Evolutionary conservation across 2,888 invertebrate genomes (phyloP), one percentile per base, ranked within the genome.

Genomic region (Galerucella nymphaeae): DNA sequence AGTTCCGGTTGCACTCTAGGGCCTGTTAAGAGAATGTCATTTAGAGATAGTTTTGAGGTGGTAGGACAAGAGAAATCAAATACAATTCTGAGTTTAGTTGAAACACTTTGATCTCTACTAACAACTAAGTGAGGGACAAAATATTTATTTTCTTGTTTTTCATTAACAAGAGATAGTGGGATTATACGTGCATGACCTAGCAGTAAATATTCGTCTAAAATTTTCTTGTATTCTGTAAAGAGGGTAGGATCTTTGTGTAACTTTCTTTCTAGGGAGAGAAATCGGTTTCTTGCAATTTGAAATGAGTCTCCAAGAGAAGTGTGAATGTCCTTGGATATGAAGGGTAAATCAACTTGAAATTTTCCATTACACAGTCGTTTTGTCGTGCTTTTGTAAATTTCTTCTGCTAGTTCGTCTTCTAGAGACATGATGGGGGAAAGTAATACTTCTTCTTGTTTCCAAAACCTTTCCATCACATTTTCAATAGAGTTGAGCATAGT

Each of bases 51-150:
- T n/a, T 72, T 66, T 38, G 61, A 58, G 1, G 67, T 41, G 13
- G 73, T 50, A 62, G 65, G 58, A 20, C 53, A 50, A n/a, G 66
- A 66, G 2, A 66, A 74, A n/a, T n/a, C n/a, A n/a, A n/a, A n/a
- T n/a, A n/a, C n/a, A n/a, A n/a, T n/a, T n/a, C n/a, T n/a, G n/a
- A n/a, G 58, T 75, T 66, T 48, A 13, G 76, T 76, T 5, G 70
- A 59, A 5, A 30, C n/a, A 55, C 70, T 75, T 50, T 66, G 70
- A 41, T 75, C 72, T 45, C 64, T 65, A 8, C 73, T 73, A 1
- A 74, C 75, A 61, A 69, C 73, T 14, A 74, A 71, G 66, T 74
- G 74, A 18, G 74, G 74, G 3, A 68, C 30, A 18, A 74, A 72
- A 48, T 69, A 71, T 66, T 72, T 69, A 14, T 66, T n/a, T 30